Percentiles rank a stretch among this genome's conserved stretches.
Conservation (phyloP, 2,797 vertebrate species). For the Sardinella longiceps region DNA sequence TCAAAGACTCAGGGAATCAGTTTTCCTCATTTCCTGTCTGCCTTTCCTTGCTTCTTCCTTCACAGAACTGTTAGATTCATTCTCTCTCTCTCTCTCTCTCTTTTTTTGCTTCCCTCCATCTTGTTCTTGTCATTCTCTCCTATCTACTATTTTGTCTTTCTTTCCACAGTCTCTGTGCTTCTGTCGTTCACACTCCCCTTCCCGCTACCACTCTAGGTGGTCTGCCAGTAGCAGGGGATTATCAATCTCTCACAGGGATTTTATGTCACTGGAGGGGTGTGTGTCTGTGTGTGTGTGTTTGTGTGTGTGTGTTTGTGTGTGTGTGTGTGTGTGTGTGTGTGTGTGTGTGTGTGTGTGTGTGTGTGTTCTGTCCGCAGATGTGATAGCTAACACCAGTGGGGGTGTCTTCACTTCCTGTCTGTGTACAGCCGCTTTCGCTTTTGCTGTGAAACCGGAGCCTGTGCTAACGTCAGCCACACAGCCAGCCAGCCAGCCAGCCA, state of each 20-base stretch:
- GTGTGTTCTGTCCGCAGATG: background rate
- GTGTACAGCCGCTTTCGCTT: background rate
- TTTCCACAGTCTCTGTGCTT: background rate
- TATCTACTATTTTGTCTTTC: background rate
- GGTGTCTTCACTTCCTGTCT: background rate
- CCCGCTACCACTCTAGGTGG: background rate
- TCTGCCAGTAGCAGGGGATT: background rate
- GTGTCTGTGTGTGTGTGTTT: background rate
- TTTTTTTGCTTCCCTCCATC: no score
- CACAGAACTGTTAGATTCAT: background rate
- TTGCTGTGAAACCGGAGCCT: background rate
- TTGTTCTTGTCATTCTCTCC: background rate
- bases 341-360: background rate
- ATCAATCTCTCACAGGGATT: background rate
- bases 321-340: no score
- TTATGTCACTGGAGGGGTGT: background rate
- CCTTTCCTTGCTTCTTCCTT: background rate
- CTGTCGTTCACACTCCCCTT: background rate
- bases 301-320: no score
- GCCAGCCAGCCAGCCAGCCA: background rate
- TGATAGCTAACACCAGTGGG: background rate
- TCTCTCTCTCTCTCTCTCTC: background rate
- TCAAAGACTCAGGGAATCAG: background rate
- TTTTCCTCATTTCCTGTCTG: background rate
- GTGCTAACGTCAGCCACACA: slow-evolving; percentile 6